Base-by-base conservation (phyloP, 2,113 vertebrate genomes). In the Cathartes aura region DNA sequence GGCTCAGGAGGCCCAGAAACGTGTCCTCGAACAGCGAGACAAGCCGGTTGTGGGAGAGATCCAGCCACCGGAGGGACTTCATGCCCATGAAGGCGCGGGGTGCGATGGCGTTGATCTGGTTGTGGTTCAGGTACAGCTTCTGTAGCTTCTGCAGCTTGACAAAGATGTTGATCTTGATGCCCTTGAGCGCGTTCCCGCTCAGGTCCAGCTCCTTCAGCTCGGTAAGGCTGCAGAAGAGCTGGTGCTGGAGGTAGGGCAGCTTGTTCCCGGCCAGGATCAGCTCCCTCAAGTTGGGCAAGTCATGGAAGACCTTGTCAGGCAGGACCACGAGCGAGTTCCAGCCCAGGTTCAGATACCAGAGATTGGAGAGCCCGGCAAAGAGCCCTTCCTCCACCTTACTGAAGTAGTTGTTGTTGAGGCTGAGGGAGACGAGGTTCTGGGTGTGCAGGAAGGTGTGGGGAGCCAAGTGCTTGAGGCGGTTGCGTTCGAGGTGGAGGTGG, bases 201-300 rank as follows among this genome's bases (percentile, higher is more conserved):
- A 99, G 93, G 95, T 99, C 99, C 97, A 99, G 98, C 96, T 99
- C 99, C 73, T 99, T 99, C 23, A 99, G 98, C 97, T 99, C 99
- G 0, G 81, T 97, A 12, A 99, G 98, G 89, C 99, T 99, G 52
- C 98, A 97, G 97, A 99, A 99, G 68, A 99, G 98, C 13, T 99
- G 98, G 6, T 99, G 98, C 96, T 99, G 99, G 58, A 99, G 97
- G 93, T 99, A 99, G n/a, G 98, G 98, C 22, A 99, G 98, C 85
- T 98, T 98, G 96, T 99, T 99, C n/a, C 99, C 99, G 0, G 99
- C 99, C 60, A 99, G 98, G 42, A 99, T 96, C 50, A 99, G 98
- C 97, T 99, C 99, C 23, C 98, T 98, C 48, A 99, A 96, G 88
- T 98, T 98, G 11, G 98, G 98, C 67, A 99, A 94, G 88, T 99